Conservation (phyloP, 2,797 vertebrate species). For the Darevskia nairensis region DNA sequence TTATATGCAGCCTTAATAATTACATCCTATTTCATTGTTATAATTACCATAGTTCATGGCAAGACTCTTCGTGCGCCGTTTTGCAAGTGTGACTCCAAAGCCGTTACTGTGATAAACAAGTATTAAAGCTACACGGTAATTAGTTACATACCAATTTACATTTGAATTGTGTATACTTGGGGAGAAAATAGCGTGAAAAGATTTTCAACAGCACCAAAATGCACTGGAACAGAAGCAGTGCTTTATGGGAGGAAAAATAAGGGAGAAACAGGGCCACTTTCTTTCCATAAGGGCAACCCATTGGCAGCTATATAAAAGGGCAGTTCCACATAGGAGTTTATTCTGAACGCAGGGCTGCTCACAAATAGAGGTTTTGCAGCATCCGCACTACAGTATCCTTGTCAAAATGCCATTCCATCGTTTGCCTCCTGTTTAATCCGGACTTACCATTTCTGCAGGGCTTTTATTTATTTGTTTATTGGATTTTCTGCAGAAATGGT, state of each 20-base stretch:
- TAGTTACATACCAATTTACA: conserved; percentile 48
- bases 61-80: conserved; percentile 37
- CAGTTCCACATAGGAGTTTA: too few species aligned
- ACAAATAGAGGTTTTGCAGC: too few species aligned
- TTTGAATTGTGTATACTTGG: conserved; percentile 30
- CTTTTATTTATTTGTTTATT: too few species aligned
- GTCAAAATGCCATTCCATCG: too few species aligned
- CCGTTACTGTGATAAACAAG: conserved; percentile 51
- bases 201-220: conserved; percentile 11
- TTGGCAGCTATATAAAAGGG: neutral
- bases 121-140: conserved; percentile 46
- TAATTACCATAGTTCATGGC: conserved; percentile 67
- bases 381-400: too few species aligned
- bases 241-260: neutral
- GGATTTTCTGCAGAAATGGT: too few species aligned
- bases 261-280: neutral
- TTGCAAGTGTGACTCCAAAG: conserved; percentile 65
- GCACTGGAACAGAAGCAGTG: neutral
- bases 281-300: neutral
- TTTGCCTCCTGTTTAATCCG: too few species aligned
- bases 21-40: conserved; percentile 68
- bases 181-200: conserved; percentile 17
- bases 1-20: conserved; percentile 68
- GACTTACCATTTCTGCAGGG: too few species aligned
- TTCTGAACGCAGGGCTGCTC: too few species aligned